phyloP scores from a whole-genome alignment of 64 coral and sea anemone species.

The Montipora sp. region DNA sequence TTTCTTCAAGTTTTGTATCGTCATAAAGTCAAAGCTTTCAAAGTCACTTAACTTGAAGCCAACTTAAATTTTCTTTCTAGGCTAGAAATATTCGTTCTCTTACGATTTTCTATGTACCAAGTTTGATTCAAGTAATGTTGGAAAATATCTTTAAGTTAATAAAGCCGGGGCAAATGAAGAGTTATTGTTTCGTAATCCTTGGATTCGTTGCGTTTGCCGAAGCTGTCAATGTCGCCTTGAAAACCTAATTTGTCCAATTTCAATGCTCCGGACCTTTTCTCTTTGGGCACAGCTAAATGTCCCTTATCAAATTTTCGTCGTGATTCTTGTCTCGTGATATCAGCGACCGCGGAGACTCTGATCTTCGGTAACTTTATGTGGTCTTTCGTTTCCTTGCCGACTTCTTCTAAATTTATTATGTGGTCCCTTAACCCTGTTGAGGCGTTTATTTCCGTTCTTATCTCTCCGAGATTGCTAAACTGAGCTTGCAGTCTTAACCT shows the following conservation, averaged over 20 bases:
- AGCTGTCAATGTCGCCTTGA: background rate
- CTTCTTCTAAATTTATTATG: slow-evolving; percentile 1
- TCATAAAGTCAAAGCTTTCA: no score
- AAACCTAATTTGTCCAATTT: background rate
- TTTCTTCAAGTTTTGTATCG: background rate
- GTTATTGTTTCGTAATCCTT: slow-evolving; percentile 3
- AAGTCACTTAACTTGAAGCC: no score
- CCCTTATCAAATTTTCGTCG: slow-evolving; percentile 10
- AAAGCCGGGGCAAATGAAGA: background rate
- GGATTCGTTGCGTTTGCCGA: background rate
- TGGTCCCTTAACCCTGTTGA: slow-evolving; percentile 23
- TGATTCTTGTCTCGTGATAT: background rate
- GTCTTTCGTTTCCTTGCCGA: slow-evolving; percentile 30
- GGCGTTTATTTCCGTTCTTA: slow-evolving; percentile 11
- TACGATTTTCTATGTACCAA: background rate
- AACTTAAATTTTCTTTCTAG: no score
- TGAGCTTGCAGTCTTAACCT: slow-evolving; percentile 39
- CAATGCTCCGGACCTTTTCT: background rate
- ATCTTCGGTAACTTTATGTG: slow-evolving; percentile 24
- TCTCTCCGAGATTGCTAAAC: slow-evolving; percentile 57
- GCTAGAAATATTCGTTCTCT: no score
- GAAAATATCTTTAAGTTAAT: background rate
- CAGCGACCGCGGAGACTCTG: slow-evolving; percentile 9
- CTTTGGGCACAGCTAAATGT: slow-evolving; percentile 17
- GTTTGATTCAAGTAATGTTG: background rate